Evolutionary conservation across 2,888 invertebrate species (phyloP), one percentile per base, ranked within the genome.

Genomic region (Prenolepis imparis): DNA sequence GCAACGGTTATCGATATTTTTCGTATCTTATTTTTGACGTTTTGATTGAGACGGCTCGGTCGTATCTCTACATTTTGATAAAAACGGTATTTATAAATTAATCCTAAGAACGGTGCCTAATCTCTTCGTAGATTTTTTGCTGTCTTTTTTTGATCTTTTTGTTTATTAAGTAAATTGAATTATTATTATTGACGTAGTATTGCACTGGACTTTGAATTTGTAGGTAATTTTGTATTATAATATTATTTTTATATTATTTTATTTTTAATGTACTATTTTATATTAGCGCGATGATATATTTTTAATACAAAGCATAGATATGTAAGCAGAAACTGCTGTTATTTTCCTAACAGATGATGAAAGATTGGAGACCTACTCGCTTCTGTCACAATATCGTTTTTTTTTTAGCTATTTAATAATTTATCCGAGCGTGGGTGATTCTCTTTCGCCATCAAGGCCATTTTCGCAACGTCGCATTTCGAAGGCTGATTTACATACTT

Each of bases 381-480:
- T 28, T 55, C 55, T 64, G 75, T 78, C 55, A 32, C 41, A 28
- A 15, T 59, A 59, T 39, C 15, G 32, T n/a, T 18, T 12, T 41
- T 12, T 41, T 68, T 57, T 44, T 44, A 70, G 68, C 39, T 70
- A 44, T 59, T 70, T 78, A 44, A 78, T 44, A 44, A 70, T 78
- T 57, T 41, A 44, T 70, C 15, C 24, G 41, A 55, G 57, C 70
- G 78, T 78, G 57, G 78, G 78, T 78, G 78, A 44, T 57, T 78
- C 77, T 77, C 57, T 28, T 28, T 78, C 32, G 57, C 78, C 70
- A 78, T 78, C 78, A 70, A 78, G 78, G 78, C 57, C 70, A 68
- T 70, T 70, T 78, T 78, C 44, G 78, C 44, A 78, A 78, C 12
- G 15, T 57, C 21, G 28, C 67, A 78, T 78, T 78, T 78, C 44